phyloP scores from a whole-genome alignment of 1,140 invertebrate genomes.

The Parapsyche elsis region DNA sequence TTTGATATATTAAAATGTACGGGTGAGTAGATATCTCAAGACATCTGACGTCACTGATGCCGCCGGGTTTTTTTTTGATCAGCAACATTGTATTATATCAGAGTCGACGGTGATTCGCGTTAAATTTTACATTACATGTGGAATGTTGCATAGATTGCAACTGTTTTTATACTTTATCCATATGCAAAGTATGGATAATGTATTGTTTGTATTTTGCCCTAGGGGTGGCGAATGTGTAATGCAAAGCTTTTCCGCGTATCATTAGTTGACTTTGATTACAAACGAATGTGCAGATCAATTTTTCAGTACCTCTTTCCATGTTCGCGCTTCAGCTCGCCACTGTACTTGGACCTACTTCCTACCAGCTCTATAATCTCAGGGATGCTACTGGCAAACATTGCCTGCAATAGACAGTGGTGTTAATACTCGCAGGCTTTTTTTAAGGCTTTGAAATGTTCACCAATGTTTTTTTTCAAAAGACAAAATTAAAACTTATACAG shows the following conservation, averaged over 20 bases:
- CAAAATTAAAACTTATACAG: conserved; percentile 17
- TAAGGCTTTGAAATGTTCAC: conserved; percentile 32
- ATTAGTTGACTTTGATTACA: conserved; percentile 38
- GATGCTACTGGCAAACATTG: conserved; percentile 98
- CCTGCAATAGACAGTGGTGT: conserved; percentile 79
- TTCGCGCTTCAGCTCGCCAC: conserved; percentile 96
- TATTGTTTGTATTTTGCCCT: background rate
- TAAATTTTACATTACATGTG: background rate
- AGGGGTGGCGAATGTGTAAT: background rate
- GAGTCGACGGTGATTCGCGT: background rate
- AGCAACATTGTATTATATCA: conserved; percentile 34
- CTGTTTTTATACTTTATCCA: background rate
- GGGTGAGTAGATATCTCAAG: conserved; percentile 68
- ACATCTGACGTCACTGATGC: conserved; percentile 70
- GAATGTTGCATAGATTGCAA: background rate
- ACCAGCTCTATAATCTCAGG: conserved; percentile 99
- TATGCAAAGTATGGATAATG: no score
- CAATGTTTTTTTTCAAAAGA: conserved; percentile 17
- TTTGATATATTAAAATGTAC: conserved; percentile 57
- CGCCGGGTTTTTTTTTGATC: conserved; percentile 55
- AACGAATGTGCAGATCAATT: conserved; percentile 52
- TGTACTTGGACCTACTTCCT: conserved; percentile 97
- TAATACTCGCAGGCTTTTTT: conserved; percentile 56
- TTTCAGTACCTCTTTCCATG: conserved; percentile 96
- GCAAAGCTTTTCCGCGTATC: background rate